Evolutionary conservation across 2,888 invertebrate species (phyloP).

Genomic region (Leuctra nigra): DNA sequence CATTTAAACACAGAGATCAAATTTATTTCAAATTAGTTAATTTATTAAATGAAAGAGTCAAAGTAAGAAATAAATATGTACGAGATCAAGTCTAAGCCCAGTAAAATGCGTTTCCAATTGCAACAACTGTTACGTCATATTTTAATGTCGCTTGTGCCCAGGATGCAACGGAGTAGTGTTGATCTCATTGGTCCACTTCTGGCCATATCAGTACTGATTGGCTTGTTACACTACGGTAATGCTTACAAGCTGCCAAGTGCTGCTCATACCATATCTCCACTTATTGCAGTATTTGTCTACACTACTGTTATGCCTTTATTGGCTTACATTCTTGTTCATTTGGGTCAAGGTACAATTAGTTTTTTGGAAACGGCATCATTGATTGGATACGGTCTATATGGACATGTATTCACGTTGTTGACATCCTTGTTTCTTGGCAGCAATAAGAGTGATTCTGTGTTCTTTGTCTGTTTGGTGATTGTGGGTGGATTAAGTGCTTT

Average conservation of each 20-base stretch:
- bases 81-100: too few species aligned
- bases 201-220: constrained; percentile 38
- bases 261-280: constrained; percentile 35
- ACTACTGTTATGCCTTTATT: constrained; percentile 37
- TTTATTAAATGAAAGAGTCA: too few species aligned
- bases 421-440: constrained; percentile 41
- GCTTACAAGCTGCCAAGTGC: constrained; percentile 36
- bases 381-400: constrained; percentile 44
- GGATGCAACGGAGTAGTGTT: constrained; percentile 36
- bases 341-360: constrained; percentile 37
- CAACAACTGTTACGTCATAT: constrained; percentile 33
- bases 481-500: constrained; percentile 45
- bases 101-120: neutral
- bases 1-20: too few species aligned
- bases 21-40: too few species aligned
- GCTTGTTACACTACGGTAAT: constrained; percentile 40
- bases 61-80: too few species aligned
- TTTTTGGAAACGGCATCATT: constrained; percentile 41
- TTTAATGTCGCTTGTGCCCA: constrained; percentile 40
- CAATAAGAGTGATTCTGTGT: constrained; percentile 42
- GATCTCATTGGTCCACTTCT: constrained; percentile 44
- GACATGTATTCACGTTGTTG: constrained; percentile 42
- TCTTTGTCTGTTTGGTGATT: constrained; percentile 41
- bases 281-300: constrained; percentile 37
- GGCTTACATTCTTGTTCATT: constrained; percentile 37